Conservation (phyloP, 2,888 invertebrate species). For the Marronus borbonicus region DNA sequence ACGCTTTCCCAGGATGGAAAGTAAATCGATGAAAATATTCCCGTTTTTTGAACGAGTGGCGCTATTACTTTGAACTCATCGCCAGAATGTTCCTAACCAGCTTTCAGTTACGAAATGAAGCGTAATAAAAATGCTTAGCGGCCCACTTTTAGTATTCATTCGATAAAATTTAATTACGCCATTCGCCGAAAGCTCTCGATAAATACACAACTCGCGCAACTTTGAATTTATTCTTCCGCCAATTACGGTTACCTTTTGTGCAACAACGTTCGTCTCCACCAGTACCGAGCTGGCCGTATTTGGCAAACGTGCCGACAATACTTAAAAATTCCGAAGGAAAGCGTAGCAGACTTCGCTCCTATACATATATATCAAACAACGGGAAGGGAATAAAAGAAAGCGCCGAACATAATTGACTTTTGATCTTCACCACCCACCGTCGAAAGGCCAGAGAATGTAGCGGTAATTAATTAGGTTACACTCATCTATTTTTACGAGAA, state of each 20-base stretch:
- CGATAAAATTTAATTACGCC: constrained; percentile 19
- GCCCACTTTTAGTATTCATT: not conserved
- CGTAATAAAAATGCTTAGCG: not conserved
- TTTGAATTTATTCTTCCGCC: not conserved
- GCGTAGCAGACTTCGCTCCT: not conserved
- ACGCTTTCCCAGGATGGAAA: too few relatives aligned
- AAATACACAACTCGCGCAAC: constrained; percentile 16
- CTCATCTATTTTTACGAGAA: constrained; percentile 50
- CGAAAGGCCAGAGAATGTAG: constrained; percentile 15
- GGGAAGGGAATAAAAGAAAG: constrained; percentile 41
- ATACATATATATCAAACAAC: not conserved
- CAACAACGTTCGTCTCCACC: not conserved
- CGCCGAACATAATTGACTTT: constrained; percentile 48
- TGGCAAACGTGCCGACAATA: constrained; percentile 13
- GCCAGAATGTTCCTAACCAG: too few relatives aligned
- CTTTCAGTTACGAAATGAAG: constrained; percentile 1
- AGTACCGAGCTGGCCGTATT: not conserved
- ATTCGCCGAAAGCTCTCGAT: not conserved
- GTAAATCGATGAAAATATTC: too few relatives aligned
- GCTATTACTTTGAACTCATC: too few relatives aligned
- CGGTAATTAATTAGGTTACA: constrained; percentile 53
- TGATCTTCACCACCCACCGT: constrained; percentile 41
- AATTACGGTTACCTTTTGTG: constrained; percentile 3
- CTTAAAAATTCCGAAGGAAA: not conserved
- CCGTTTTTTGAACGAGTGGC: too few relatives aligned